Evolutionary conservation across 2,888 invertebrate species (phyloP).

Genomic region (Oscheius sp.): DNA sequence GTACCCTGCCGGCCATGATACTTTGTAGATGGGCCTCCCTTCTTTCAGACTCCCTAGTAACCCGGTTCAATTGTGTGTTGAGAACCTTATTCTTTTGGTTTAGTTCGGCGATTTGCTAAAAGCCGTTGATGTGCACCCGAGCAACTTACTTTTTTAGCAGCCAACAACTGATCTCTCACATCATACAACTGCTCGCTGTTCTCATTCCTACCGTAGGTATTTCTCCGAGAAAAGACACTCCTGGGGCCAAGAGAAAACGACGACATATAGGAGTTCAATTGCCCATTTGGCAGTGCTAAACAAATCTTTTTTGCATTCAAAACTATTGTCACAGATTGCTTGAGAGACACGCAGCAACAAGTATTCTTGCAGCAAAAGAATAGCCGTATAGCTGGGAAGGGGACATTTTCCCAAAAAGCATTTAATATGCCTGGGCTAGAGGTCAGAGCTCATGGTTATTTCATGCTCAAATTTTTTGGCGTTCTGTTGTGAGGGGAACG

Average conservation of each 20-base stretch:
- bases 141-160: constrained; percentile 17
- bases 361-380: neutral
- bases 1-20: constrained; percentile 47
- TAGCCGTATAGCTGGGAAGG: neutral
- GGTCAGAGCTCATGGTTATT: too few relatives aligned
- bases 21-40: constrained; percentile 49
- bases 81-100: constrained; percentile 30
- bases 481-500: neutral
- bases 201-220: constrained; percentile 22
- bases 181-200: constrained; percentile 6
- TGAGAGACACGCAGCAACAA: neutral
- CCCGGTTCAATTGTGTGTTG: constrained; percentile 44
- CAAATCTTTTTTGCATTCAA: constrained; percentile 2
- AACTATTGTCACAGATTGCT: constrained; percentile 8
- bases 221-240: constrained; percentile 14
- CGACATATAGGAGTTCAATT: constrained; percentile 5
- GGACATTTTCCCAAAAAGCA: neutral
- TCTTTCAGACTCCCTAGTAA: constrained; percentile 48
- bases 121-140: neutral
- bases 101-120: constrained; percentile 25
- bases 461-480: too few relatives aligned
- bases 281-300: constrained; percentile 14
- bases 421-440: too few relatives aligned
- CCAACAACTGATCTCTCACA: constrained; percentile 17
- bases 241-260: constrained; percentile 20